Percentiles rank a stretch among this genome's conserved stretches.
Evolutionary conservation across 1,140 invertebrate species (phyloP).

Genomic region (Trissolcus basalis): DNA sequence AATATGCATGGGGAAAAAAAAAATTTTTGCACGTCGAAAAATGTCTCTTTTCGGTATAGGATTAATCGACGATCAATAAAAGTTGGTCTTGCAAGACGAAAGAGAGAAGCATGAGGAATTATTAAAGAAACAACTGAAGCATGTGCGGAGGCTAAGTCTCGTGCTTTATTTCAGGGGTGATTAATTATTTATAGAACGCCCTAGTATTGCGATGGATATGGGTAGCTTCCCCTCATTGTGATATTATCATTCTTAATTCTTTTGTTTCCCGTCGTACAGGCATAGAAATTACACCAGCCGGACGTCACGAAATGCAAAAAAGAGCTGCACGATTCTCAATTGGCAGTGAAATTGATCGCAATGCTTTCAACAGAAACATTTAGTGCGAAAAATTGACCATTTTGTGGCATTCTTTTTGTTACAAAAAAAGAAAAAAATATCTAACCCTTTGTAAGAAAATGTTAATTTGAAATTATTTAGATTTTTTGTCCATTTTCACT

Average conservation of each 20-base stretch:
- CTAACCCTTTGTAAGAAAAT: no score
- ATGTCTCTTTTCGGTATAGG: not conserved
- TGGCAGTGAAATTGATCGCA: not conserved
- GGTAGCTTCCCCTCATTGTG: constrained; percentile 43
- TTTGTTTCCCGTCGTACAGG: constrained; percentile 56
- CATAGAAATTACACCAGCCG: constrained; percentile 37
- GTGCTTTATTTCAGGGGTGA: constrained; percentile 66
- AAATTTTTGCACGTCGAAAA: constrained; percentile 7
- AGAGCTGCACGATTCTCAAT: not conserved
- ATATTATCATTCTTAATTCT: constrained; percentile 63
- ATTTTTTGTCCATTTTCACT: no score
- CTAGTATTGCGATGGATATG: constrained; percentile 55
- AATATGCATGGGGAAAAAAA: constrained; percentile 15
- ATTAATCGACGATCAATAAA: constrained; percentile 53
- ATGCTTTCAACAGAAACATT: not conserved
- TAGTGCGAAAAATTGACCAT: not conserved
- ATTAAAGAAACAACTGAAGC: constrained; percentile 46
- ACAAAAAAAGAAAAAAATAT: no score
- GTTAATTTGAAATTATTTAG: no score
- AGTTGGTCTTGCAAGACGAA: constrained; percentile 14
- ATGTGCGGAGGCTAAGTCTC: constrained; percentile 34
- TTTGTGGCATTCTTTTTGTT: no score
- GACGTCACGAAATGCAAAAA: constrained; percentile 34
- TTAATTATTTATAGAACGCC: constrained; percentile 70
- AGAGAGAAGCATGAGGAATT: constrained; percentile 32